Base-by-base conservation (phyloP, 2,113 vertebrate species). In the Sebastes schlegelii region DNA sequence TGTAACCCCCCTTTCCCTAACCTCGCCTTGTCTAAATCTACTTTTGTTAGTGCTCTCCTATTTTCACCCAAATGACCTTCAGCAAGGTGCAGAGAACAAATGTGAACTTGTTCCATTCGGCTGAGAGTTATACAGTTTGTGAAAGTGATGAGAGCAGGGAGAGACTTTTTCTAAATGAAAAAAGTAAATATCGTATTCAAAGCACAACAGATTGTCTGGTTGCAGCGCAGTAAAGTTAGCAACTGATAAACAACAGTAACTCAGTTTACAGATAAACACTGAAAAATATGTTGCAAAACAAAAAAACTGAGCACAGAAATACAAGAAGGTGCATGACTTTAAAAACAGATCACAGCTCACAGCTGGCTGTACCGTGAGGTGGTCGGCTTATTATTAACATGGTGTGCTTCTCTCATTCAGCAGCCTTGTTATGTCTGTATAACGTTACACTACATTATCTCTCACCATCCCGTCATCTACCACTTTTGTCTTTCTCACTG, bases 41-140 rank as follows among this genome's bases (percentile, higher is more conserved):
- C 55, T 61, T 51, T 49, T 74, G 49, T 43, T 49, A 68, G 23
- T 61, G 21, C 52, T n/a, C 72, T 86, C 17, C 67, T 48, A 3
- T 45, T 80, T 80, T 49, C n/a, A 21, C 26, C n/a, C 46, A 64
- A 65, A 77, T 60, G 5, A 61, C 61, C 58, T 75, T 69, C 19
- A 74, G 40, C 65, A 34, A 70, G 48, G 54, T 77, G 74, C 55
- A 63, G 57, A 70, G 60, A 68, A 49, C 40, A 40, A 12, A 65
- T 21, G 23, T 14, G 3, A 71, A 54, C 19, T 12, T 74, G 49
- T 34, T 71, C 48, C 21, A 10, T 49, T 57, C 8, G 23, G 55
- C 62, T 34, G 34, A 66, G 52, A 55, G 58, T 80, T 70, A 11
- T 4, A 57, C 4, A 16, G 40, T 63, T 48, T 23, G 8, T 61